Evolutionary conservation across 2,888 invertebrate genomes (phyloP), one percentile per base, ranked within the genome.

Genomic region (Drosophila kanekoi): DNA sequence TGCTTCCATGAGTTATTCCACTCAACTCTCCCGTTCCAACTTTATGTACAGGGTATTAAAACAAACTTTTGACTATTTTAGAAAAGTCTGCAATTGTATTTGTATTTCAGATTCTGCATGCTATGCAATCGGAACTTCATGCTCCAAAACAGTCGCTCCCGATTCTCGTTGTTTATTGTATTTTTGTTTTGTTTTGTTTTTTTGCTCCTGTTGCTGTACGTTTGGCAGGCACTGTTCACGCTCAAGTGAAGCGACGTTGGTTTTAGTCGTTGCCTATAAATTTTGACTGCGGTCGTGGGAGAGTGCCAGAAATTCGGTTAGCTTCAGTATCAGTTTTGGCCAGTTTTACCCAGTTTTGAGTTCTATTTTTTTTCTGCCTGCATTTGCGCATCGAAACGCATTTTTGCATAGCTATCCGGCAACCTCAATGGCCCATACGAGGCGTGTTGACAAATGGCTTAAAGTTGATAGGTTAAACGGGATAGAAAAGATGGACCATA

Each of bases 181-280:
- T 23, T 35, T 48, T n/a, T n/a, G n/a, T n/a, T n/a, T n/a, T n/a
- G n/a, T n/a, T n/a, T n/a, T n/a, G n/a, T n/a, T n/a, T 11, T 43
- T n/a, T 23, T 13, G 23, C 14, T 65, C 66, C 48, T 68, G 60
- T 53, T 64, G 61, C 57, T 58, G 68, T 64, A 80, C 73, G 66
- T 85, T 73, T 81, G 71, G 64, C 69, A 54, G 70, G 61, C 78
- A 88, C 80, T 83, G 84, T 86, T 89, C 70, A 86, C 90, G 87
- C 90, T 88, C 89, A 85, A 85, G 65, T 88, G 87, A 88, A 85
- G 89, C 89, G 80, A 67, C 69, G 73, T 73, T 75, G 63, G 66
- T 84, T 81, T 81, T 68, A 64, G 66, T 61, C 60, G 81, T 77
- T 72, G 80, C 77, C 84, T 72, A 89, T 85, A 89, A 88, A 85